Conservation (phyloP, 1,140 invertebrate genomes). For the Meteorus sp. region DNA sequence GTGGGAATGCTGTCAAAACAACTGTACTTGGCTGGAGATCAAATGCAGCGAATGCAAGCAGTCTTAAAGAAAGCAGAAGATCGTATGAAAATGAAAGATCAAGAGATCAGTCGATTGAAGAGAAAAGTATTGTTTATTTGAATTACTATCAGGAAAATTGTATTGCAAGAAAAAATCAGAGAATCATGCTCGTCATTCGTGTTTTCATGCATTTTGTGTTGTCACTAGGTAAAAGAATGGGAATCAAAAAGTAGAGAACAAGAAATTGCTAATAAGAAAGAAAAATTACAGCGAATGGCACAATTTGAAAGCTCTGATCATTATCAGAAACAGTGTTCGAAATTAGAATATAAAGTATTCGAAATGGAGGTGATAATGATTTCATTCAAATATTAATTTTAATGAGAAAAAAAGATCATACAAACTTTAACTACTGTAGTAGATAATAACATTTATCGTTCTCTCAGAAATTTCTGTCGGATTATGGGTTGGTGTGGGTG, state of each 20-base stretch:
- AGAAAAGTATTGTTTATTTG: constrained; percentile 38
- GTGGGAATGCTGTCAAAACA: constrained; percentile 39
- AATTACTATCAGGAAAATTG: neutral
- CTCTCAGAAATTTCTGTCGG: constrained; percentile 45
- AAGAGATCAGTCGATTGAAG: constrained; percentile 44
- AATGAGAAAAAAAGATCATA: neutral
- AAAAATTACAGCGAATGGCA: constrained; percentile 31
- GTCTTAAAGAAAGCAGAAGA: constrained; percentile 40
- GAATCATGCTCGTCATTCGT: no score
- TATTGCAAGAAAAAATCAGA: no score
- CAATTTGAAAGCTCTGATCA: constrained; percentile 43
- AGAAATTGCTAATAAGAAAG: constrained; percentile 35
- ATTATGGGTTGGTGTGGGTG: constrained; percentile 50
- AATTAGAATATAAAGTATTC: constrained; percentile 41
- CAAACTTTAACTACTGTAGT: neutral
- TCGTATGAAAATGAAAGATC: constrained; percentile 40
- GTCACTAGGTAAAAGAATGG: constrained; percentile 40
- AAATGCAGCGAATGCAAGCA: constrained; percentile 43
- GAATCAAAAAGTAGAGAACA: constrained; percentile 38
- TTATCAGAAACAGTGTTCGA: constrained; percentile 41
- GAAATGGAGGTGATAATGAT: constrained; percentile 49
- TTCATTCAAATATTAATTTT: neutral
- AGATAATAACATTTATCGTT: constrained; percentile 8
- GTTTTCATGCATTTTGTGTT: neutral
- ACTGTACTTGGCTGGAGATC: constrained; percentile 38